Evolutionary conservation across 2,113 vertebrate genomes (phyloP).

Genomic region (Sardina pilchardus): DNA sequence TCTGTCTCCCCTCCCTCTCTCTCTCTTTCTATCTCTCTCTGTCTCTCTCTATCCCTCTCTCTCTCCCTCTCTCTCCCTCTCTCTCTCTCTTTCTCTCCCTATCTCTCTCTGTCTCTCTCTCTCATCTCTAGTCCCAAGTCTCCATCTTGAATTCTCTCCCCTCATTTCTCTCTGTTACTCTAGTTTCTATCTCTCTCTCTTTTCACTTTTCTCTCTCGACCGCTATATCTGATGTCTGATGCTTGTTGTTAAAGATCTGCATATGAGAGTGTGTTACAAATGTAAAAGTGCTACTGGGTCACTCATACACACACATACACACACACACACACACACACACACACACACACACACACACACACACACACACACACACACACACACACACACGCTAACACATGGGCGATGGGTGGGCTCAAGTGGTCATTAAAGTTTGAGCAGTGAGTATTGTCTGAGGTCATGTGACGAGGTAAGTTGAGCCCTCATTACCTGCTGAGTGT

Average conservation of each 20-base stretch:
- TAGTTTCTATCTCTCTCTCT: neutral
- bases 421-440: slow-evolving; percentile 43
- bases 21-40: neutral
- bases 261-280: neutral
- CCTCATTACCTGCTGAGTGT: slow-evolving; percentile 44
- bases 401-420: neutral
- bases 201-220: neutral
- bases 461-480: slow-evolving; percentile 35
- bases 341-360: neutral
- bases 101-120: slow-evolving; percentile 22
- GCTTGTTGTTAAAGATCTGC: neutral
- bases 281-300: neutral
- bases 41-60: slow-evolving; percentile 35
- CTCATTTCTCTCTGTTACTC: neutral
- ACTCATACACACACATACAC: neutral
- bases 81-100: neutral
- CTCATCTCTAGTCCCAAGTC: neutral
- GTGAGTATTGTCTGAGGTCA: slow-evolving; percentile 19
- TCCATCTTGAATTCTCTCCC: too few species aligned
- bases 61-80: neutral
- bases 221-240: neutral
- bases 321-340: neutral
- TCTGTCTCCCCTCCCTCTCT: neutral
- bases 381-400: neutral
- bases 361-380: neutral